These are phyloP conservation scores for Agrypnia vestita DNA, from an alignment of 1,140 invertebrate genomes.

Conservation along the genomic window DNA sequence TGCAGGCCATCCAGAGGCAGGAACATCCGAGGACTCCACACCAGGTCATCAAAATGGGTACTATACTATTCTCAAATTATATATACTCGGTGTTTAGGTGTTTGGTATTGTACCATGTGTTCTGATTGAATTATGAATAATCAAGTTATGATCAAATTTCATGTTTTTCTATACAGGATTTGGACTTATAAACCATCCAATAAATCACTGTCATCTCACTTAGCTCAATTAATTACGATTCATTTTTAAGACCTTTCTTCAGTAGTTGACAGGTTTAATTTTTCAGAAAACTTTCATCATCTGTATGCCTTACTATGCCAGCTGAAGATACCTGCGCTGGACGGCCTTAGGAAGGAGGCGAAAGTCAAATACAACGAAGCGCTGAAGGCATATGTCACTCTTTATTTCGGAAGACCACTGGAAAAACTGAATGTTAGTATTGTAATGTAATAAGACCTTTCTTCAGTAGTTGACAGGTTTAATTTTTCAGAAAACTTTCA, in stretches of 20 bases:
- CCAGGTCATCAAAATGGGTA: slow-evolving; percentile 95
- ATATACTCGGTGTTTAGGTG: background rate
- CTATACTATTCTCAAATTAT: background rate
- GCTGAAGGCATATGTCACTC: slow-evolving; percentile 91
- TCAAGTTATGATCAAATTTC: no score
- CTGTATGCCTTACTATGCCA: slow-evolving; percentile 90
- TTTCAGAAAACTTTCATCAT: slow-evolving; percentile 96
- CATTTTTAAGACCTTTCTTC: background rate
- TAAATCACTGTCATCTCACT: no score
- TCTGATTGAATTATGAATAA: background rate
- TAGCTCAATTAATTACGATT: background rate
- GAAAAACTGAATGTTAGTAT: slow-evolving; percentile 93
- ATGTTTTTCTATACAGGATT: no score
- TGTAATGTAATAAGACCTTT: background rate
- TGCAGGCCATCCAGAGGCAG: slow-evolving; percentile 85
- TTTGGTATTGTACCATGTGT: background rate
- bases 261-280: slow-evolving; percentile 8
- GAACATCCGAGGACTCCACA: slow-evolving; percentile 95
- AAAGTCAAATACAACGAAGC: slow-evolving; percentile 94
- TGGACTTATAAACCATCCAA: no score
- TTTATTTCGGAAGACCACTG: slow-evolving; percentile 95
- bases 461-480: background rate
- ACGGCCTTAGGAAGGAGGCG: slow-evolving; percentile 91
- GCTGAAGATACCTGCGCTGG: slow-evolving; percentile 93
- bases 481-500: slow-evolving; percentile 93